Evolutionary conservation across 2,888 invertebrate genomes (phyloP).

Genomic region (Xanthia icteritia): DNA sequence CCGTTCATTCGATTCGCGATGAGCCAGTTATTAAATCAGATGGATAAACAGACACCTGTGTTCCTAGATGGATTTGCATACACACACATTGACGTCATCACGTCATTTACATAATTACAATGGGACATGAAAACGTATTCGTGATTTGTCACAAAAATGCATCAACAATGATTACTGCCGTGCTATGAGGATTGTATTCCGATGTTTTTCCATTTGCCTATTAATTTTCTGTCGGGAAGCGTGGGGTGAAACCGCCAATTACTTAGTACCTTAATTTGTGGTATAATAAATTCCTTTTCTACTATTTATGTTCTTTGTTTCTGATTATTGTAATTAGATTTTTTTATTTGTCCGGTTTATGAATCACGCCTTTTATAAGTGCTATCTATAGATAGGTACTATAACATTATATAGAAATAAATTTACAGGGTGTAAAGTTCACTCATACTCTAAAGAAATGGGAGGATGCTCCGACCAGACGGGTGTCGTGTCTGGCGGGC

Average conservation of each 20-base stretch:
- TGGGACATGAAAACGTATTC: slow-evolving; percentile 68
- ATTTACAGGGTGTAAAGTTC: not conserved
- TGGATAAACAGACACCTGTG: slow-evolving; percentile 85
- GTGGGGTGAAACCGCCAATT: slow-evolving; percentile 63
- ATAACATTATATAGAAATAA: not conserved
- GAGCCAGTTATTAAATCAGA: slow-evolving; percentile 88
- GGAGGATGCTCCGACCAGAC: no score
- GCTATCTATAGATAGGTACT: not conserved
- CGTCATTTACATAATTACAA: slow-evolving; percentile 79
- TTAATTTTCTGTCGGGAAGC: slow-evolving; percentile 60
- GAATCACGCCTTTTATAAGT: not conserved
- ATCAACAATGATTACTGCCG: slow-evolving; percentile 64
- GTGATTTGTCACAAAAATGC: slow-evolving; percentile 71
- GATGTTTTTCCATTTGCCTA: slow-evolving; percentile 65
- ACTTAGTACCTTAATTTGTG: slow-evolving; percentile 65
- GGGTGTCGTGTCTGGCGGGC: no score
- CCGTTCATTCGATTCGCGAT: slow-evolving; percentile 82
- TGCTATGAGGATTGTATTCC: slow-evolving; percentile 51
- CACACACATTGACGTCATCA: slow-evolving; percentile 67
- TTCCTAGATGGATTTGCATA: slow-evolving; percentile 76
- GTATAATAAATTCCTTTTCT: slow-evolving; percentile 58
- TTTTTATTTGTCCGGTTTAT: slow-evolving; percentile 24
- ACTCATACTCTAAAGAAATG: no score
- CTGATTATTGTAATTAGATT: slow-evolving; percentile 48
- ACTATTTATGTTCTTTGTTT: slow-evolving; percentile 49